Percentiles rank a stretch among this genome's conserved stretches.
These are phyloP conservation scores for Drosophila vallismaia DNA, from an alignment of 2,888 invertebrate species.

Conservation along the genomic window DNA sequence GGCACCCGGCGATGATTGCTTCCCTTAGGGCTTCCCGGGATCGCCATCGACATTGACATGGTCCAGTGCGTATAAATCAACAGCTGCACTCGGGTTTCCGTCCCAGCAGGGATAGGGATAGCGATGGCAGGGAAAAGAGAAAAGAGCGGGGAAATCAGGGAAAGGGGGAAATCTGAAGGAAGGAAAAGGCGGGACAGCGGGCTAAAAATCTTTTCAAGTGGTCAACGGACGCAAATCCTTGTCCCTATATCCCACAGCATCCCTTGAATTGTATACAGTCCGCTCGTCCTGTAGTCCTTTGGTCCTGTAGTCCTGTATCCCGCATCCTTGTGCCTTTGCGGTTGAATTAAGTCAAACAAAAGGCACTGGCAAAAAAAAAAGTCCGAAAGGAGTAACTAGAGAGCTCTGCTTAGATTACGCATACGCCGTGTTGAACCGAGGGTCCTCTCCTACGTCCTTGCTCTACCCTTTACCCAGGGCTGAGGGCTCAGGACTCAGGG, in stretches of 20 bases:
- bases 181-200: conserved; percentile 38
- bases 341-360: conserved; percentile 73
- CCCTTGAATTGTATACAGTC: background rate
- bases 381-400: conserved; percentile 2
- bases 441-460: conserved; percentile 7
- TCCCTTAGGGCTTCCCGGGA: conserved; percentile 37
- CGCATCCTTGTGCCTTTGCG: conserved; percentile 55
- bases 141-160: background rate
- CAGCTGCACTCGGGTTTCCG: conserved; percentile 40
- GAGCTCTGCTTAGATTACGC: conserved; percentile 69
- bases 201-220: conserved; percentile 50
- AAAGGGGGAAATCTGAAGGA: conserved; percentile 6
- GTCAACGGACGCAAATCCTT: conserved; percentile 42
- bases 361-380: conserved; percentile 28
- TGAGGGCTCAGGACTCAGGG: too few relatives aligned
- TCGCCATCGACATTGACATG: conserved; percentile 51
- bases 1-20: conserved; percentile 49
- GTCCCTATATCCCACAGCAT: background rate
- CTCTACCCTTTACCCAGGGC: too few relatives aligned
- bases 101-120: background rate
- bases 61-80: conserved; percentile 53
- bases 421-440: conserved; percentile 59
- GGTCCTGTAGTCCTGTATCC: conserved; percentile 23
- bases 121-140: background rate
- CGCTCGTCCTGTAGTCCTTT: background rate